Conservation (phyloP, 2,888 invertebrate genomes). For the Spisula subtruncata region DNA sequence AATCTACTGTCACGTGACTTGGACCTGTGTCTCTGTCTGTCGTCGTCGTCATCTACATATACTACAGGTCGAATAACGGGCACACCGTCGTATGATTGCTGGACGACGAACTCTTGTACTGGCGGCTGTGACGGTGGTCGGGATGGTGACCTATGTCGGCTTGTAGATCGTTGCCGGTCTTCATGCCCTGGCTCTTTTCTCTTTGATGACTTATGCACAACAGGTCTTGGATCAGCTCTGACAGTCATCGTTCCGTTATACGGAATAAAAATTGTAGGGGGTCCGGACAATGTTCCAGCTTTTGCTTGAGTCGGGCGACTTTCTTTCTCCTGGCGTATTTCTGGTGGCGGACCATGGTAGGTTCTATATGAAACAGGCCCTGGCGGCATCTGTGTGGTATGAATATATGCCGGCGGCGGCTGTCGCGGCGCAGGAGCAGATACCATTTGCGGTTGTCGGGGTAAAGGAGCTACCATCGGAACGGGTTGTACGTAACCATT, state of each 20-base stretch:
- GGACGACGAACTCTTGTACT: conserved; percentile 62
- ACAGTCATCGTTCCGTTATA: conserved; percentile 60
- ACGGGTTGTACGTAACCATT: conserved; percentile 40
- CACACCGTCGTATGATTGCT: conserved; percentile 67
- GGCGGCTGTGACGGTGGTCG: conserved; percentile 24
- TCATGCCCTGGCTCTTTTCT: neutral
- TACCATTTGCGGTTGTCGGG: neutral
- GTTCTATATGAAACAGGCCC: conserved; percentile 53
- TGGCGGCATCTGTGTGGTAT: conserved; percentile 17
- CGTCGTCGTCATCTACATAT: conserved; percentile 61
- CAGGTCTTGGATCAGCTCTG: conserved; percentile 66
- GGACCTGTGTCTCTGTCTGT: conserved; percentile 50
- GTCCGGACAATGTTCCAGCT: conserved; percentile 54
- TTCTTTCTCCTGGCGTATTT: conserved; percentile 29
- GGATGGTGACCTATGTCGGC: conserved; percentile 39
- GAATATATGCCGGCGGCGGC: conserved; percentile 20
- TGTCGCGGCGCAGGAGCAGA: neutral
- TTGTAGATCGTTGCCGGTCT: conserved; percentile 27
- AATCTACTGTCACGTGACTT: conserved; percentile 60
- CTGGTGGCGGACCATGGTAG: conserved; percentile 65
- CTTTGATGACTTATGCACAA: conserved; percentile 56
- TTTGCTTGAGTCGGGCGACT: neutral
- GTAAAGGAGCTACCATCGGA: conserved; percentile 25
- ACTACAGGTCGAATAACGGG: conserved; percentile 68
- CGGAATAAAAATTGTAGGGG: conserved; percentile 59